Base-by-base conservation (phyloP, 2,888 invertebrate genomes). In the Homarus gammarus region DNA sequence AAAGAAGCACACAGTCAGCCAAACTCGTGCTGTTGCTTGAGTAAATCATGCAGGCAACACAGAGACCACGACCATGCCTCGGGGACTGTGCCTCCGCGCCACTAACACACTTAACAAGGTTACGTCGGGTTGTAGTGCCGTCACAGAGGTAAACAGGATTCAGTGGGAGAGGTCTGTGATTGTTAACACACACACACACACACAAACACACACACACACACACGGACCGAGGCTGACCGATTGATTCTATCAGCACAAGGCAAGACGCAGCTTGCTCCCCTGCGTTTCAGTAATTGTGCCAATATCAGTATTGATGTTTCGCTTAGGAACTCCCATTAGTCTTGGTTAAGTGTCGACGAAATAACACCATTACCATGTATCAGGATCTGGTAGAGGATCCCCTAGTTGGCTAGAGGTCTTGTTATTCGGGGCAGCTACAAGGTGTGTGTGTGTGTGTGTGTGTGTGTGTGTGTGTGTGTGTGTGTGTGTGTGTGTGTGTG, bases 91-190 rank as follows among this genome's bases (percentile, higher is more conserved):
- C 6, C 22, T n/a, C 64, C n/a, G 64, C 27, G 15, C 22, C 64
- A 27, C 64, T 64, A 64, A 64, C 27, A 64, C 64, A 64, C 64
- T 64, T 64, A 64, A 64, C 22, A 15, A 64, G 64, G 64, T 64
- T 64, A 64, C 64, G 27, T 64, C 5, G 64, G 31, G 31, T 27
- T 31, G 27, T 6, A 27, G 8, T 27, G n/a, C 27, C 27, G 64
- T 27, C 22, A 64, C 64, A 1, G 27, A 64, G 64, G 64, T 64
- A 64, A 64, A 22, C 64, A 64, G 2, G 27, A 64, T 0, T 27
- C 27, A 27, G 64, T 27, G 31, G n/a, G 64, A 27, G 31, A 12
- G 27, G n/a, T 27, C 64, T 0, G 27, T 64, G 64, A 64, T 64
- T 64, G 64, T 64, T 27, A 64, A 27, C 27, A 27, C 61, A 64